phyloP scores from a whole-genome alignment of 2,888 invertebrate genomes.

The Spicauda simplicius region DNA sequence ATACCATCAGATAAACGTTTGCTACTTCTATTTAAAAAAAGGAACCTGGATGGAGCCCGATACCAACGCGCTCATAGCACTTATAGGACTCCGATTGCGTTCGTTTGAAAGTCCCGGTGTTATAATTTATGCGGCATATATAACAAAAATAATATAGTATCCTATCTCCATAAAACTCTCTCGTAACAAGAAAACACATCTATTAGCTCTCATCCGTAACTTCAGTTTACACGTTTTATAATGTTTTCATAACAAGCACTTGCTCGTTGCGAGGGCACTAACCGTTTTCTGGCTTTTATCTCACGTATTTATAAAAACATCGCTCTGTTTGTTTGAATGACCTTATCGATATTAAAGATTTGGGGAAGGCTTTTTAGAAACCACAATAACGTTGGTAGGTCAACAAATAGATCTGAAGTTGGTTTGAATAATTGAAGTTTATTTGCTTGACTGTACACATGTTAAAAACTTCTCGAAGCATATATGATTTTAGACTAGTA shows the following conservation, averaged over 20 bases:
- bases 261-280: conserved; percentile 38
- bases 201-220: conserved; percentile 15
- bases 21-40: too few relatives aligned
- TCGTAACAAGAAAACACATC: background rate
- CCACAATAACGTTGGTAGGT: background rate
- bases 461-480: too few relatives aligned
- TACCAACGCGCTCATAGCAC: too few relatives aligned
- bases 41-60: too few relatives aligned
- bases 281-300: conserved; percentile 38
- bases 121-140: too few relatives aligned
- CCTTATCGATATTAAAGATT: background rate
- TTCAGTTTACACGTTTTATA: conserved; percentile 25
- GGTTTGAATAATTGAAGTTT: too few relatives aligned
- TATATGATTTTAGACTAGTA: too few relatives aligned
- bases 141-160: background rate
- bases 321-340: conserved; percentile 7
- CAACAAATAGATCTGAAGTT: too few relatives aligned
- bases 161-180: background rate
- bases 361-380: background rate
- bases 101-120: too few relatives aligned
- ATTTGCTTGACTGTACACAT: too few relatives aligned
- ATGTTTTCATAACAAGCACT: conserved; percentile 38
- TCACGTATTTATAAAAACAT: conserved; percentile 12
- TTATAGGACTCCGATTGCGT: too few relatives aligned
- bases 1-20: too few relatives aligned